Evolutionary conservation across 2,797 vertebrate species (phyloP).

Genomic region (Fistularia commersonii): DNA sequence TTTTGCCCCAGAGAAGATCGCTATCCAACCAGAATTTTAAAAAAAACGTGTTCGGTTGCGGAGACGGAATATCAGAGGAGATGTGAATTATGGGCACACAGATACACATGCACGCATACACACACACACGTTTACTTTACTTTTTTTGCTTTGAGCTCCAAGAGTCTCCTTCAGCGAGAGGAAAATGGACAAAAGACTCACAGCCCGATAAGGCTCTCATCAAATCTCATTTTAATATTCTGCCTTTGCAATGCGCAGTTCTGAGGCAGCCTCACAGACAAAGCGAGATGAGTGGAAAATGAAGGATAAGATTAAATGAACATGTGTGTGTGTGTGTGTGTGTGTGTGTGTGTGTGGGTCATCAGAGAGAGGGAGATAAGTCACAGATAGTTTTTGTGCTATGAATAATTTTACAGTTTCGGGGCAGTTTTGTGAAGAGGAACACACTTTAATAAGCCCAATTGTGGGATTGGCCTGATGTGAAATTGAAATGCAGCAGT

Average conservation of each 20-base stretch:
- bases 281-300: conserved; percentile 60
- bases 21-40: conserved; percentile 51
- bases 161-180: conserved; percentile 60
- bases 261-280: conserved; percentile 37
- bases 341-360: conserved; percentile 15
- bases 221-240: conserved; percentile 75
- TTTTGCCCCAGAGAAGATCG: conserved; percentile 29
- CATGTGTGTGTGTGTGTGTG: conserved; percentile 25
- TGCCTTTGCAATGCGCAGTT: conserved; percentile 41
- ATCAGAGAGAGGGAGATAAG: conserved; percentile 59
- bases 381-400: conserved; percentile 57
- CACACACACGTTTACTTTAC: conserved; percentile 5
- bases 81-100: conserved; percentile 22
- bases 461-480: conserved; percentile 73
- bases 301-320: conserved; percentile 70
- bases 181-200: conserved; percentile 65
- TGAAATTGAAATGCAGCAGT: conserved; percentile 76
- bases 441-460: conserved; percentile 70
- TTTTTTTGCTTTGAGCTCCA: conserved; percentile 28
- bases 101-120: conserved; percentile 5
- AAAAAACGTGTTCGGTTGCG: conserved; percentile 31
- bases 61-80: conserved; percentile 36
- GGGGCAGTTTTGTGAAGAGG: conserved; percentile 63
- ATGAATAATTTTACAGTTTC: conserved; percentile 69
- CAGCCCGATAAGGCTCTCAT: conserved; percentile 67